Base-by-base conservation (phyloP, 2,888 invertebrate genomes). In the Ophioninae sp. region DNA sequence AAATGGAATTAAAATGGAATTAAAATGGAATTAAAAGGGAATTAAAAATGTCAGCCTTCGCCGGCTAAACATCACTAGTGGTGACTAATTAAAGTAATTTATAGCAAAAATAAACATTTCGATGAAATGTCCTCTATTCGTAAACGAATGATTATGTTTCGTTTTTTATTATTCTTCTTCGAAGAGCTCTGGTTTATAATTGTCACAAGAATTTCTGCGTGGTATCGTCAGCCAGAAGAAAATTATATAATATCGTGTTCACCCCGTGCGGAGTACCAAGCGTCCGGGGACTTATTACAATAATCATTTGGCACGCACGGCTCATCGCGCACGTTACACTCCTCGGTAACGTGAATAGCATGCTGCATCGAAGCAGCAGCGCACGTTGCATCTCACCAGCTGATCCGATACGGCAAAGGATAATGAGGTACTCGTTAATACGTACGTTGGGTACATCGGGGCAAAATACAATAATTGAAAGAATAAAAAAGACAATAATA, bases 241-340 rank as follows among this genome's bases (percentile, higher is more conserved):
- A 44, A 81, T 83, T 83, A 81, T 78, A 69, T 78, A 83, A 83
- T 74, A 59, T 17, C 56, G 64, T 77, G 69, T 39, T 74, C 68
- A 51, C 64, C 73, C 63, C 30, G 37, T 22, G 6, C 71, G 39
- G 17, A 22, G 22, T 39, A n/a, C 20, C 65, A 10, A 44, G 65
- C 67, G 17, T 76, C 17, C 61, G 41, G 30, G 23, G 56, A 76
- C 39, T 59, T 59, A 83, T 81, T 77, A 83, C 78, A 80, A 83
- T 80, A 83, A 83, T 73, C 80, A 77, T 81, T 78, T 56, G 80
- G 80, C 80, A 83, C 80, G 83, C 80, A 74, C 73, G 68, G 51
- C 58, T 41, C 77, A 63, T 63, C 69, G 63, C 59, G 17, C 58
- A 58, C 58, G n/a, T 71, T 56, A 63, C 22, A 13, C 23, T 61